These are phyloP conservation scores for Machaerirhynchus nigripectus DNA, from an alignment of 2,113 vertebrate species.

Conservation along the genomic window DNA sequence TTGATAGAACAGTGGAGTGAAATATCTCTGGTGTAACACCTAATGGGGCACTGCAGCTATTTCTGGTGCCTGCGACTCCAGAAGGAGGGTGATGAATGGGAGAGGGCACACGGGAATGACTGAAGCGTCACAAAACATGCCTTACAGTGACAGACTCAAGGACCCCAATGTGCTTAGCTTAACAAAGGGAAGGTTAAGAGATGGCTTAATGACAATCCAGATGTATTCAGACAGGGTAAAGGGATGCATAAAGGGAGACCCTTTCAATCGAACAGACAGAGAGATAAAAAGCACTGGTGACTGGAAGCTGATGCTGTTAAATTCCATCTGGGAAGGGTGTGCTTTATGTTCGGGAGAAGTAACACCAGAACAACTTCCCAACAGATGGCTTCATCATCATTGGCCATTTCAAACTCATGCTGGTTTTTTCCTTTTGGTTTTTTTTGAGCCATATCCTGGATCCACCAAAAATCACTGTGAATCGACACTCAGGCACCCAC, in stretches of 20 bases:
- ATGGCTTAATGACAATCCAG: slow-evolving; percentile 52
- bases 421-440: accelerated
- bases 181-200: slow-evolving; percentile 65
- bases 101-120: slow-evolving; percentile 44
- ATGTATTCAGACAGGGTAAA: slow-evolving; percentile 36
- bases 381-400: background rate
- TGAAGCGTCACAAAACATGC: slow-evolving; percentile 51
- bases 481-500: accelerated
- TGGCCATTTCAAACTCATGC: background rate
- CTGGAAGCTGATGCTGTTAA: slow-evolving; percentile 46
- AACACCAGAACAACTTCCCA: background rate
- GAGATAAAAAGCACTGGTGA: slow-evolving; percentile 31
- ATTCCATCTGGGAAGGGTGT: background rate
- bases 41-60: slow-evolving; percentile 40
- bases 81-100: slow-evolving; percentile 42
- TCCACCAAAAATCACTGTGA: background rate
- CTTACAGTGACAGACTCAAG: slow-evolving; percentile 64
- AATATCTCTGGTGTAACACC: slow-evolving; percentile 25
- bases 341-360: background rate
- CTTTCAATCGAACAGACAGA: slow-evolving; percentile 59
- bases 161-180: slow-evolving; percentile 59
- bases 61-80: background rate
- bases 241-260: slow-evolving; percentile 22
- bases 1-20: background rate
- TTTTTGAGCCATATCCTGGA: background rate